Base-by-base conservation (phyloP, 2,888 invertebrate species). In the Eupithecia subfuscata region DNA sequence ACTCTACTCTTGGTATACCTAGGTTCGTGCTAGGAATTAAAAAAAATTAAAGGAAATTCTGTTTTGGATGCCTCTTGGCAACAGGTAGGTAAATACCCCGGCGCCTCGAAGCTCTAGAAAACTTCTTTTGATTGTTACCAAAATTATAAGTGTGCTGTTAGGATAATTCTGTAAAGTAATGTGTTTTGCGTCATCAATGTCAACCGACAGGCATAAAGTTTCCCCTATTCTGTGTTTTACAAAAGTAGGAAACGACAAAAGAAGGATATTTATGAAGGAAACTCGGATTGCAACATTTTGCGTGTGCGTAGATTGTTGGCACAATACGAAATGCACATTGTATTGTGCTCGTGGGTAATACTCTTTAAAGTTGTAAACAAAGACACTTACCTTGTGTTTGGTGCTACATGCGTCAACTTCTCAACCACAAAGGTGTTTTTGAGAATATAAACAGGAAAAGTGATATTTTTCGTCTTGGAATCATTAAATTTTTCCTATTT, bases 181-280 rank as follows among this genome's bases (percentile, higher is more conserved):
- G 48, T 69, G 40, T 45, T 71, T 16, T 75, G 70, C 71, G 71
- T 75, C 77, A 78, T 43, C 14, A 37, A 52, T 76, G 73, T 67
- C 37, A 74, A 68, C 78, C 75, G 76, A 77, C 74, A 76, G 73
- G 75, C 71, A 69, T 80, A 81, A 79, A 80, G 34, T 76, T 69
- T 68, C 65, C 75, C 75, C 75, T 79, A 74, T 74, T 74, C 70
- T 71, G 71, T 70, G 45, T 71, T 75, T 74, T 45, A 45, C 70
- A 79, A 74, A 71, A 63, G 70, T 74, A 79, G 78, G 72, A 79
- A 80, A 78, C 71, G 75, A 77, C 77, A 72, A 77, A 77, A 76
- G 70, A 73, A 79, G 69, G 25, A 77, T 77, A 76, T 78, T 81
- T 80, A 79, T 80, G 75, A 75, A 75, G 78, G 76, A 80, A 78